Evolutionary conservation across 2,113 vertebrate species (phyloP).

Genomic region (Halichoerus grypus): DNA sequence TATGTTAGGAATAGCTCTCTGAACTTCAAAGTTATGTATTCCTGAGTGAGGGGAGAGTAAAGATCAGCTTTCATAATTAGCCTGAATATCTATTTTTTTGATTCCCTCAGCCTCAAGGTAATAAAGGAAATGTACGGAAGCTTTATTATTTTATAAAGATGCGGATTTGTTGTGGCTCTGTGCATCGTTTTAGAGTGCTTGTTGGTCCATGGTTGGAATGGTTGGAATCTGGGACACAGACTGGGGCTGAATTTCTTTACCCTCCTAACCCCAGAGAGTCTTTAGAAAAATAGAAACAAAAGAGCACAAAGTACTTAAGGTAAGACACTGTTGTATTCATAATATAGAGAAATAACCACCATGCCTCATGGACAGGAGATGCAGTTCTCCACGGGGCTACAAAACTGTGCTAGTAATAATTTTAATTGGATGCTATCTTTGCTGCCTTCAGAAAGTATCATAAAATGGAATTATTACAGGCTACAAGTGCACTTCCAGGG

Average conservation of each 20-base stretch:
- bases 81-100: constrained; percentile 26
- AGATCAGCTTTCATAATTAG: constrained; percentile 36
- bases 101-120: neutral
- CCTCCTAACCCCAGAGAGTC: constrained; percentile 71
- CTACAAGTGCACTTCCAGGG: constrained; percentile 71
- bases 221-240: constrained; percentile 76
- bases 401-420: constrained; percentile 84
- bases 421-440: constrained; percentile 80
- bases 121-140: neutral
- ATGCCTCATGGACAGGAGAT: constrained; percentile 68
- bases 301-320: constrained; percentile 76
- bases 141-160: constrained; percentile 42
- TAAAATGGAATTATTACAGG: constrained; percentile 73
- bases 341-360: constrained; percentile 81
- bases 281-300: constrained; percentile 81
- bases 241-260: constrained; percentile 58
- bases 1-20: constrained; percentile 5
- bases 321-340: constrained; percentile 80
- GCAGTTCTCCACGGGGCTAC: constrained; percentile 78
- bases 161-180: neutral
- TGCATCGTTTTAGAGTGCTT: constrained; percentile 35
- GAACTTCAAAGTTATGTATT: neutral
- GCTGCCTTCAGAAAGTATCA: constrained; percentile 74
- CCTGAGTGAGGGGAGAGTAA: neutral
- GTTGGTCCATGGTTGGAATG: constrained; percentile 67